Evolutionary conservation across 1,140 invertebrate species (phyloP).

Genomic region (Drosophila simulans): DNA sequence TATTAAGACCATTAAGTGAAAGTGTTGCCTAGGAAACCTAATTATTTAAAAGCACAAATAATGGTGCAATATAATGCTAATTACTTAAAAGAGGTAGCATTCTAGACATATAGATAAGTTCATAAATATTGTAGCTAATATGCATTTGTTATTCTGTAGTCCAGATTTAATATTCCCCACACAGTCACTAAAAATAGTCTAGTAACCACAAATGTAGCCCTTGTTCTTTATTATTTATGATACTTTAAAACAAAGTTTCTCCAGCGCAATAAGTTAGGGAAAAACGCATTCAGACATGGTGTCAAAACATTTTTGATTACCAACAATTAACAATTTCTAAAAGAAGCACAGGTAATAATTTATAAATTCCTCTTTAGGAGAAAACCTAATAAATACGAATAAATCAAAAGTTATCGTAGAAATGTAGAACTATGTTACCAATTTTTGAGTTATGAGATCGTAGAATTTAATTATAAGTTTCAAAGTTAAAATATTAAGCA

Average conservation of each 20-base stretch:
- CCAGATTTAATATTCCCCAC: background rate
- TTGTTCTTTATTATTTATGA: conserved; percentile 67
- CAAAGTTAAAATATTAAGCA: background rate
- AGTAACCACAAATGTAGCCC: conserved; percentile 2
- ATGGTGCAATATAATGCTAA: background rate
- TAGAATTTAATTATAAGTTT: background rate
- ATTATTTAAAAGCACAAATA: background rate
- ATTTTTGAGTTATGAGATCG: background rate
- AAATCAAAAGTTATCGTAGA: background rate
- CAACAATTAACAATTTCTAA: conserved; percentile 47
- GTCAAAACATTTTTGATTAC: conserved; percentile 53
- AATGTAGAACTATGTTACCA: background rate
- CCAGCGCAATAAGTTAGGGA: conserved; percentile 54
- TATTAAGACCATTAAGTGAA: background rate
- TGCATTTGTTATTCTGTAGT: background rate
- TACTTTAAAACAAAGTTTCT: conserved; percentile 67
- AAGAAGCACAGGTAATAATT: conserved; percentile 42
- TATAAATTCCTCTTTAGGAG: conserved; percentile 20
- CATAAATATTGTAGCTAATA: too few relatives aligned
- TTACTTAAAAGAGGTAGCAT: too few relatives aligned
- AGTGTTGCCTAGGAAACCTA: background rate
- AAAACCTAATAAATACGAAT: background rate
- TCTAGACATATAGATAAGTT: too few relatives aligned
- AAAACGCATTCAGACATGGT: conserved; percentile 18
- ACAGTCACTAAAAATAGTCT: background rate